A percentile compares a stretch with the other conserved stretches of the same genome.
Evolutionary conservation across 2,113 vertebrate genomes (phyloP).

Genomic region (Arothron firmamentum): DNA sequence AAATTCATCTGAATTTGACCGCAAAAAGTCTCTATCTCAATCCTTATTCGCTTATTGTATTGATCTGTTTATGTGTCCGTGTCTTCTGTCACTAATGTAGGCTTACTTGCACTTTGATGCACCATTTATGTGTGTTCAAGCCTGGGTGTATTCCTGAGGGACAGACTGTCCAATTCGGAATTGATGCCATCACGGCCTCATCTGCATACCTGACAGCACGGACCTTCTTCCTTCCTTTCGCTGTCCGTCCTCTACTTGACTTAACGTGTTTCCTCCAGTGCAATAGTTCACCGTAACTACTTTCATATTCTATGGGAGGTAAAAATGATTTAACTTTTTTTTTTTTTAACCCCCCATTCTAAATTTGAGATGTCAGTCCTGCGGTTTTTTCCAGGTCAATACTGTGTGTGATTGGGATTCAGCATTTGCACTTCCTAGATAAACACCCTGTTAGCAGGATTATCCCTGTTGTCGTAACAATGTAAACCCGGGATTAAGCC

Average conservation of each 20-base stretch:
- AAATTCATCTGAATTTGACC: neutral
- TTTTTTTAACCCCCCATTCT: neutral
- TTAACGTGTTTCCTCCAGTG: conserved; percentile 4
- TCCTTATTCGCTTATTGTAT: conserved; percentile 20
- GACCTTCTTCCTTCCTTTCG: conserved; percentile 28
- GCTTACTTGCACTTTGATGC: conserved; percentile 33
- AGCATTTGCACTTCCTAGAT: conserved; percentile 66
- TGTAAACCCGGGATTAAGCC: conserved; percentile 73
- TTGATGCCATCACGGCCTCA: conserved; percentile 61
- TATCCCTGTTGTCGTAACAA: conserved; percentile 77
- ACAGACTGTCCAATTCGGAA: conserved; percentile 57
- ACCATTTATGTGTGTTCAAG: conserved; percentile 28
- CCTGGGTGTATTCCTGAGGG: conserved; percentile 44
- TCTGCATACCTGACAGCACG: conserved; percentile 62
- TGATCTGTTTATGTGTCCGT: conserved; percentile 27
- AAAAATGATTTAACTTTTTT: neutral
- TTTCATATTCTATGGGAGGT: neutral
- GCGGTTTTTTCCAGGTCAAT: conserved; percentile 62
- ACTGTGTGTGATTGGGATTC: conserved; percentile 72
- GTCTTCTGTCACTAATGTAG: conserved; percentile 42
- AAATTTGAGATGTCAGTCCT: neutral
- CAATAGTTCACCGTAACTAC: conserved; percentile 16
- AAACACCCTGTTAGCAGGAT: conserved; percentile 79
- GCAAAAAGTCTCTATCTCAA: conserved; percentile 14
- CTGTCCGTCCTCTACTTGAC: conserved; percentile 21